Base-by-base conservation (phyloP, 2,888 invertebrate genomes). In the Antheraea assamensis region DNA sequence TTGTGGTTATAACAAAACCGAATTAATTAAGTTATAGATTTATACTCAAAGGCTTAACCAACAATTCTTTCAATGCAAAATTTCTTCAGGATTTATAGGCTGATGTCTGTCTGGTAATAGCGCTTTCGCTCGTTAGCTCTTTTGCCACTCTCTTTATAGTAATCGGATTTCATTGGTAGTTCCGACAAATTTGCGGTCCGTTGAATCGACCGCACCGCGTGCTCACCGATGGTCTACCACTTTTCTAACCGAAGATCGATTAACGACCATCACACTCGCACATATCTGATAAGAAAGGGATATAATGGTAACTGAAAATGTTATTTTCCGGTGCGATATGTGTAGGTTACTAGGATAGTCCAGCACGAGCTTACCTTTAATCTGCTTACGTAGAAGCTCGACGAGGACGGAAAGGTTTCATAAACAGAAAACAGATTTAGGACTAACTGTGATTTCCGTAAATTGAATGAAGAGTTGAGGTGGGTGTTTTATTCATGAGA, bases 161-260 rank as follows among this genome's bases (percentile, higher is more conserved):
- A 92, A 93, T 93, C 91, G 88, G 90, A 92, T 92, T 92, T 89
- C 92, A 90, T 88, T 88, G 89, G 86, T 89, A 90, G 89, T 90
- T 90, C 89, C 91, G 89, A 91, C 91, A 91, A 92, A 93, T 93
- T 93, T 93, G 92, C 92, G 92, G 92, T 90, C 88, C 85, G 89
- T 85, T 88, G 88, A 88, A 82, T 88, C 86, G 82, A 81, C 84
- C 82, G 85, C 85, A 82, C 86, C 85, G 82, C 84, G 80, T 78
- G 80, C 81, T 81, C 79, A 78, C 79, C 80, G 80, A 82, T 81
- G 83, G 84, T 79, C 83, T 81, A 82, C 86, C 80, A 81, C 76
- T 75, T 75, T 80, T 76, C 80, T 80, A 81, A 83, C 83, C 83
- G 76, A 83, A 83, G 86, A 87, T 86, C 84, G 85, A 87, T 86